These are phyloP conservation scores for Alexandromys fortis DNA, from an alignment of 2,113 vertebrate genomes.

Conservation along the genomic window DNA sequence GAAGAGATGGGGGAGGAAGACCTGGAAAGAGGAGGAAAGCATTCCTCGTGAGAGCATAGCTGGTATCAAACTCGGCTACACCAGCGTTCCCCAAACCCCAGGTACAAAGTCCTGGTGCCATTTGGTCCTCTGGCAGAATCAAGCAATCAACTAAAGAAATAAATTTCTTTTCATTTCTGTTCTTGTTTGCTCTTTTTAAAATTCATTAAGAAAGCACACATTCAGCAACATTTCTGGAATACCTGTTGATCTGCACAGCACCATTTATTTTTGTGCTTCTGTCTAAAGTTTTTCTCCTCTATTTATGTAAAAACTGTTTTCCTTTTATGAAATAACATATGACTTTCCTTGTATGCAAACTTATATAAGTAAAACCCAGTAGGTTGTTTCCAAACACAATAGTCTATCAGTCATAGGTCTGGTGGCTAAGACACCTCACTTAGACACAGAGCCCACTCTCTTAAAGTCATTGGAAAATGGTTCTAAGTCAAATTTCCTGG, in stretches of 20 bases:
- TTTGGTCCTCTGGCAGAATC: background rate
- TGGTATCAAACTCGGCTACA: background rate
- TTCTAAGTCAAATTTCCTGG: constrained; percentile 20
- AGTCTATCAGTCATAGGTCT: background rate
- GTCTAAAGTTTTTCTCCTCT: background rate
- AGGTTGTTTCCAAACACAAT: background rate
- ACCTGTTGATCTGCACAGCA: background rate
- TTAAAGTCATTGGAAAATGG: background rate
- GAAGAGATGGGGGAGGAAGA: background rate
- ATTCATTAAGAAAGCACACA: background rate
- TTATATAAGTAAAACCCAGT: background rate
- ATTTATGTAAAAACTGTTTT: background rate
- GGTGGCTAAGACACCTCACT: background rate
- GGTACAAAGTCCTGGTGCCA: background rate
- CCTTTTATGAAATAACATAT: background rate
- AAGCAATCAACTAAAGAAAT: background rate
- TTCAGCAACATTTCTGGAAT: background rate
- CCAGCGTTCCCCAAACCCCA: background rate
- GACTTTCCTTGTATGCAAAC: background rate
- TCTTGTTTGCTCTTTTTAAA: constrained; percentile 11
- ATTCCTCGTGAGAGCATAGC: background rate
- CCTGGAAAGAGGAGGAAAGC: background rate
- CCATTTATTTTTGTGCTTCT: background rate
- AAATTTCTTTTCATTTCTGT: background rate
- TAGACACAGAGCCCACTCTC: background rate